A percentile compares a stretch with the other conserved stretches of the same genome.
phyloP scores from a whole-genome alignment of 2,797 vertebrate species.

The Characodon lateralis region DNA sequence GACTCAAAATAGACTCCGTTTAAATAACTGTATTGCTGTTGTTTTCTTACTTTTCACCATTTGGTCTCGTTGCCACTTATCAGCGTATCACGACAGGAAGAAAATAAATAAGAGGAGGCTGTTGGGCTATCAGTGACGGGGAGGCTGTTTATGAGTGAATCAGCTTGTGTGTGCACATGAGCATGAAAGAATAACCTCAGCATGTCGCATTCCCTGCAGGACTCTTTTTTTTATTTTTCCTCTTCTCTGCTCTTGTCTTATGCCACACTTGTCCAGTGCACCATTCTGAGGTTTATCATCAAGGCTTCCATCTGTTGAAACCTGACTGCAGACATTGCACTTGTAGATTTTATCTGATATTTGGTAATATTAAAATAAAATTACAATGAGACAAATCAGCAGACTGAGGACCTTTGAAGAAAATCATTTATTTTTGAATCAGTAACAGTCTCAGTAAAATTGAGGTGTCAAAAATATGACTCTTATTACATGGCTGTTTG shows the following conservation, averaged over 20 bases:
- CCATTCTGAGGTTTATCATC: slow-evolving; percentile 57
- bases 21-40: slow-evolving; percentile 84
- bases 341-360: slow-evolving; percentile 24
- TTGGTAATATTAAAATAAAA: slow-evolving; percentile 19
- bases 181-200: slow-evolving; percentile 55
- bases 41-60: slow-evolving; percentile 77
- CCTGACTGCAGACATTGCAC: slow-evolving; percentile 23
- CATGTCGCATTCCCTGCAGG: slow-evolving; percentile 55
- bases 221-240: slow-evolving; percentile 20
- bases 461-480: slow-evolving; percentile 15
- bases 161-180: slow-evolving; percentile 46
- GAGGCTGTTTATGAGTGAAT: slow-evolving; percentile 59
- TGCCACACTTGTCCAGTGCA: slow-evolving; percentile 58
- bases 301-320: slow-evolving; percentile 31
- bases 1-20: slow-evolving; percentile 85
- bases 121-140: slow-evolving; percentile 74
- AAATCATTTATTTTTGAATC: neutral
- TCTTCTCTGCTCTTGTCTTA: slow-evolving; percentile 46
- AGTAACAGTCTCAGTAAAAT: slow-evolving; percentile 24
- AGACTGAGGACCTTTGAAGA: neutral
- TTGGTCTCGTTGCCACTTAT: slow-evolving; percentile 81
- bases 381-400: neutral
- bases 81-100: slow-evolving; percentile 76
- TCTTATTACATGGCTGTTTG: slow-evolving; percentile 13
- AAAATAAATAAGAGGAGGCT: slow-evolving; percentile 65